Evolutionary conservation across 2,113 vertebrate species (phyloP).

Genomic region (Forbesichthys papilliferus): DNA sequence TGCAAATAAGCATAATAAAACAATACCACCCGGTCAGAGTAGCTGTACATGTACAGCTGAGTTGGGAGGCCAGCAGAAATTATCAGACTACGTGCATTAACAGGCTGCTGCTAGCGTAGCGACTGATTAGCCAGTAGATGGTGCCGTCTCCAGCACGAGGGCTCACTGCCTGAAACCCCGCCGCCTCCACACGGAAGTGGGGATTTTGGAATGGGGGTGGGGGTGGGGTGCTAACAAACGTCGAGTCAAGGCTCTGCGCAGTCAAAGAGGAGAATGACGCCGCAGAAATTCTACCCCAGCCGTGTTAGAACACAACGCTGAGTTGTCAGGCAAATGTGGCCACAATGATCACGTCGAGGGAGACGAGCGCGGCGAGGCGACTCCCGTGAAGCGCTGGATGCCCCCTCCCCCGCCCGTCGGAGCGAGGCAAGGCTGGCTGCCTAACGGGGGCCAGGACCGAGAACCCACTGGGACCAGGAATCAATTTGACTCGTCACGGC

Average conservation of each 20-base stretch:
- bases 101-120: conserved; percentile 43
- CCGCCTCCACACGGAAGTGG: background rate
- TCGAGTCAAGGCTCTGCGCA: conserved; percentile 32
- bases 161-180: conserved; percentile 1
- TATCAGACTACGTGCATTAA: conserved; percentile 49
- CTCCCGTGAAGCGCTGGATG: background rate
- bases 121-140: conserved; percentile 78
- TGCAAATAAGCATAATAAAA: conserved; percentile 21
- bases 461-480: conserved; percentile 38
- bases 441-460: conserved; percentile 24
- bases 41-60: conserved; percentile 20
- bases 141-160: conserved; percentile 63
- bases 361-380: background rate
- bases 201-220: no score
- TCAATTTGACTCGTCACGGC: conserved; percentile 56
- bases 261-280: background rate
- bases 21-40: background rate
- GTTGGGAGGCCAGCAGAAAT: conserved; percentile 14
- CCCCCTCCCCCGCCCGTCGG: conserved; percentile 1
- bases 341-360: background rate
- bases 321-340: conserved; percentile 7
- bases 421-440: background rate
- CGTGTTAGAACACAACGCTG: background rate
- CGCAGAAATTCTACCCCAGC: conserved; percentile 5
- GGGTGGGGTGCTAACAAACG: conserved; percentile 26